A percentile compares a stretch with the other conserved stretches of the same genome.
Conservation (phyloP, 2,888 invertebrate species). For the Cataglyphis cursor region DNA sequence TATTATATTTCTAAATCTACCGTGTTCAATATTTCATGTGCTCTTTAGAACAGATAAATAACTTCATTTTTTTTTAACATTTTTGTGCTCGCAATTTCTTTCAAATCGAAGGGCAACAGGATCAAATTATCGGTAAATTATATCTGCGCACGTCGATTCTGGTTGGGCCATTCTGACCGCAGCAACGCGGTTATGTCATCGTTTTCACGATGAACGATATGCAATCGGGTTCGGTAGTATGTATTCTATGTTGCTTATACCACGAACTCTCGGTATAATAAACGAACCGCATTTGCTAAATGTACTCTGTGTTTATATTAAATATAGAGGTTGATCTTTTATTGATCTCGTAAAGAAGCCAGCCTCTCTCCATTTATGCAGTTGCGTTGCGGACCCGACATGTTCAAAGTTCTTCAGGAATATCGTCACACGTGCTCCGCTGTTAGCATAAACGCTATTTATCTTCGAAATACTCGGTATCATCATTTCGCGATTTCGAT, state of each 20-base stretch:
- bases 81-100: neutral
- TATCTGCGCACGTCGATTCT: conserved; percentile 43
- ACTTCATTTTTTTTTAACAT: neutral
- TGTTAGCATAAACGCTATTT: conserved; percentile 32
- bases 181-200: conserved; percentile 61
- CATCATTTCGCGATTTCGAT: conserved; percentile 10
- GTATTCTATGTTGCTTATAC: neutral
- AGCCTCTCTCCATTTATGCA: conserved; percentile 14
- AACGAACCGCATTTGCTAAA: conserved; percentile 46
- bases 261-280: conserved; percentile 35
- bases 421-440: conserved; percentile 1
- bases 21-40: neutral
- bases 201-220: conserved; percentile 56
- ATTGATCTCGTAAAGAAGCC: conserved; percentile 49
- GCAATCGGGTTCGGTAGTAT: neutral
- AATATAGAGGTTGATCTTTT: conserved; percentile 33
- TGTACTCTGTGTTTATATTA: neutral
- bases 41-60: neutral
- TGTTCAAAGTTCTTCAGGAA: neutral
- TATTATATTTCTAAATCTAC: neutral
- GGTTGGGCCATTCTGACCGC: conserved; percentile 42
- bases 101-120: conserved; percentile 30
- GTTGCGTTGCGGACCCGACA: neutral
- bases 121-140: conserved; percentile 65
- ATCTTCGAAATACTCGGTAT: conserved; percentile 4